Percentiles rank a stretch among this genome's conserved stretches.
Conservation (phyloP, 1,140 invertebrate species). For the Neodiprion pinetum region DNA sequence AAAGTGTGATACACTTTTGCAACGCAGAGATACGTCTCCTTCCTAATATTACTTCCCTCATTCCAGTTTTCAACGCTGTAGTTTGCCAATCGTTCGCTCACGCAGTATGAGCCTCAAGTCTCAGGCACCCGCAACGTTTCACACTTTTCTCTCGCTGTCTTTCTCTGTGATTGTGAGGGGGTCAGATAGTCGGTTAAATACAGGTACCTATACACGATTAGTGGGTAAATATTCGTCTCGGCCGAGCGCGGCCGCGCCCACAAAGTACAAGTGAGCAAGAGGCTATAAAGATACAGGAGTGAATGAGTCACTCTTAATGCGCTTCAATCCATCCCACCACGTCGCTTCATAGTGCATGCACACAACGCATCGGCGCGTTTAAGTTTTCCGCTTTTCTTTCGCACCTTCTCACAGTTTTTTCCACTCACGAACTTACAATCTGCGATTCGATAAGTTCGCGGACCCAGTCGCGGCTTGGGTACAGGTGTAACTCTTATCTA, state of each 20-base stretch:
- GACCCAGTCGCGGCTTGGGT: too few species aligned
- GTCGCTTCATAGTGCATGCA: background rate
- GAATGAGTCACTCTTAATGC: slow-evolving; percentile 1
- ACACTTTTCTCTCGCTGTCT: background rate
- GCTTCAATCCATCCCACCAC: background rate
- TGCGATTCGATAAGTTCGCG: too few species aligned
- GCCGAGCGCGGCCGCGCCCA: background rate
- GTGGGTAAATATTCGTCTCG: background rate
- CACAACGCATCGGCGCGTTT: background rate
- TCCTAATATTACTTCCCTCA: too few species aligned
- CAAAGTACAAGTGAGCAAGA: background rate
- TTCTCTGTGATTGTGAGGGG: background rate
- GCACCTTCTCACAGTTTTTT: background rate
- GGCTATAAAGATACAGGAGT: background rate
- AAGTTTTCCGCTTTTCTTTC: background rate
- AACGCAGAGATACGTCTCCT: too few species aligned
- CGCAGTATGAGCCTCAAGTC: too few species aligned
- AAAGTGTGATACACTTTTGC: too few species aligned
- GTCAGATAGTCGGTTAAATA: background rate
- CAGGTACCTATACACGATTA: too few species aligned
- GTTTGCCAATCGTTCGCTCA: too few species aligned
- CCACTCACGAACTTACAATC: too few species aligned
- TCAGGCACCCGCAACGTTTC: too few species aligned
- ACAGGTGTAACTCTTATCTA: too few species aligned
- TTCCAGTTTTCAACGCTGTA: too few species aligned